phyloP scores from a whole-genome alignment of 2,113 vertebrate genomes.

The Onychorhynchus coronatus region DNA sequence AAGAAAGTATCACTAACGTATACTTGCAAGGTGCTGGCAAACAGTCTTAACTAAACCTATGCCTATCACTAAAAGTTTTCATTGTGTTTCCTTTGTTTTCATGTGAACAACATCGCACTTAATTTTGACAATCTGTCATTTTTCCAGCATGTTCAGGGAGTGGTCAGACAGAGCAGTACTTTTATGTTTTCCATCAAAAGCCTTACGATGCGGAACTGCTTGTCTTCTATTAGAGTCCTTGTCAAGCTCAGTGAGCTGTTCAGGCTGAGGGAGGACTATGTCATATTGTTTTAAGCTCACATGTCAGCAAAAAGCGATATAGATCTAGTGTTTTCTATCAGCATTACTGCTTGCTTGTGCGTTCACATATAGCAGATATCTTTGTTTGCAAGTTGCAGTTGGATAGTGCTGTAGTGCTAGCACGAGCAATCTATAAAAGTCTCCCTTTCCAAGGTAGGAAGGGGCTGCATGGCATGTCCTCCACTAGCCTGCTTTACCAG shows the following conservation, averaged over 20 bases:
- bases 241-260: constrained; percentile 53
- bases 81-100: constrained; percentile 38
- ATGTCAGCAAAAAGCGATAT: constrained; percentile 20
- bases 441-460: neutral
- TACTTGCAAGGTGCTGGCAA: neutral
- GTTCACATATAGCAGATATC: neutral
- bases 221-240: constrained; percentile 41
- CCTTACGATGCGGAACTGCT: constrained; percentile 62
- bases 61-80: constrained; percentile 32
- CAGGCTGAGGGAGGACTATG: constrained; percentile 20
- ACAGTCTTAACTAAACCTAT: neutral
- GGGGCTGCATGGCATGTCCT: neutral
- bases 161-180: constrained; percentile 32
- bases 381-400: neutral
- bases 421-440: neutral
- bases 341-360: constrained; percentile 21
- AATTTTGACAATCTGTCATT: constrained; percentile 66
- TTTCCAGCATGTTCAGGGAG: constrained; percentile 25
- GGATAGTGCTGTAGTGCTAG: neutral
- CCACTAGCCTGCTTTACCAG: neutral
- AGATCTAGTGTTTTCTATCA: constrained; percentile 21
- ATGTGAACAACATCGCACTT: constrained; percentile 41
- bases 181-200: constrained; percentile 65
- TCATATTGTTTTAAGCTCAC: constrained; percentile 29
- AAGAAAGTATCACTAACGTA: neutral